Base-by-base conservation (phyloP, 2,797 vertebrate genomes). In the Astyanax mexicanus region DNA sequence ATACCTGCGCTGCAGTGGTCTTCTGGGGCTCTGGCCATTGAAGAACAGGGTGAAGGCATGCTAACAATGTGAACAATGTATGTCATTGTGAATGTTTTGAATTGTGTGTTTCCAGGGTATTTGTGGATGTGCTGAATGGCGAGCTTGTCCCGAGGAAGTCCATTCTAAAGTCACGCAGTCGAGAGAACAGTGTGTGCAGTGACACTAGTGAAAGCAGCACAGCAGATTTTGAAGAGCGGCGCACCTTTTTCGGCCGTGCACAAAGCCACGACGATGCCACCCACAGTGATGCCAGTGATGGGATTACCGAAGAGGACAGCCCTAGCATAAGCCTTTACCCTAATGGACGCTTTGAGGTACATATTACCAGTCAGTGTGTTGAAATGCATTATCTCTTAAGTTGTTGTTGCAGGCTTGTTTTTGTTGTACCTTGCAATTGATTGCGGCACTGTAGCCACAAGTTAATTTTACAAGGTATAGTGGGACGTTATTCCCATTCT, bases 101-200 rank as follows among this genome's bases (percentile, higher is more conserved):
- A 27, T 3, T 52, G 2, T 47, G 29, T 70, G 2, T 13, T 8
- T 58, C 40, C 67, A 99, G 97, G 92, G 88, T 95, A 84, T 99
- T 98, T 86, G 97, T 98, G 85, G 97, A 99, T 19, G 89, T 98
- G 82, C 96, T 95, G 84, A 97, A 98, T 72, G 97, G 98, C 35
- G 96, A 98, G 47, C 96, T 91, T 44, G 74, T 98, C 44, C 98
- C 98, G 76, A 93, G 97, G 58, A 99, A 99, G 91, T 99, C 98
- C 78, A 99, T 99, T 86, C 83, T 99, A 71, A 99, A 99, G 89
- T 98, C 95, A 0, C 95, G 98, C 8, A 99, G 97, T 91, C 91
- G 97, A 32, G 97, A 99, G 89, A 95, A 98, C 89, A 98, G 97
- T 40, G 95, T 98, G 67, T 99, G 97, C 85, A 99, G 96, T 15